Conservation (phyloP, 2,797 vertebrate genomes). For the Urophycis tenuis region DNA sequence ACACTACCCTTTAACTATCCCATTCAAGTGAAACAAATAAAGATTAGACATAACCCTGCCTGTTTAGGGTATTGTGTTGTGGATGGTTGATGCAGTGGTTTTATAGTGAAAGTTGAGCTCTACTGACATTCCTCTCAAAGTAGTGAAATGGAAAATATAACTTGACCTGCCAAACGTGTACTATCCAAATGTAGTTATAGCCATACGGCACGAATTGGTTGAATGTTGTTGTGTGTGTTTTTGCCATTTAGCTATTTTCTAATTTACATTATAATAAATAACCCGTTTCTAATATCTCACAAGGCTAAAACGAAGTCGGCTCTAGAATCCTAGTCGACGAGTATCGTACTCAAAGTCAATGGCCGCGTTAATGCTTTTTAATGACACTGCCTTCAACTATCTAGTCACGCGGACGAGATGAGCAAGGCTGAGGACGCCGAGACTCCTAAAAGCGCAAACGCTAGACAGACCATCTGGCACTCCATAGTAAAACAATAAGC, state of each 20-base stretch:
- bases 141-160: background rate
- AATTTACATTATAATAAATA: no score
- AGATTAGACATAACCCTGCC: background rate
- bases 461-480: slow-evolving; percentile 63
- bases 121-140: background rate
- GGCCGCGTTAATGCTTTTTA: background rate
- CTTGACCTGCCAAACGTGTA: no score
- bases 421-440: slow-evolving; percentile 48
- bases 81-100: no score
- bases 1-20: background rate
- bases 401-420: slow-evolving; percentile 45
- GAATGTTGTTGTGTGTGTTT: background rate
- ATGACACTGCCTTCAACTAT: background rate
- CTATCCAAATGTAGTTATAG: background rate
- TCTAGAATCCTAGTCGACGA: background rate
- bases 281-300: no score
- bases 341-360: background rate
- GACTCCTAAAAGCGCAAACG: slow-evolving; percentile 38
- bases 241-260: no score
- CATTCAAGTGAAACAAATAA: background rate
- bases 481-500: slow-evolving; percentile 59
- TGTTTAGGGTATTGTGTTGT: no score
- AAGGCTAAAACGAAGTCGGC: no score
- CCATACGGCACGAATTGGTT: background rate
- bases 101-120: background rate